Conservation (phyloP, 2,888 invertebrate genomes). For the Abrostola tripartita region DNA sequence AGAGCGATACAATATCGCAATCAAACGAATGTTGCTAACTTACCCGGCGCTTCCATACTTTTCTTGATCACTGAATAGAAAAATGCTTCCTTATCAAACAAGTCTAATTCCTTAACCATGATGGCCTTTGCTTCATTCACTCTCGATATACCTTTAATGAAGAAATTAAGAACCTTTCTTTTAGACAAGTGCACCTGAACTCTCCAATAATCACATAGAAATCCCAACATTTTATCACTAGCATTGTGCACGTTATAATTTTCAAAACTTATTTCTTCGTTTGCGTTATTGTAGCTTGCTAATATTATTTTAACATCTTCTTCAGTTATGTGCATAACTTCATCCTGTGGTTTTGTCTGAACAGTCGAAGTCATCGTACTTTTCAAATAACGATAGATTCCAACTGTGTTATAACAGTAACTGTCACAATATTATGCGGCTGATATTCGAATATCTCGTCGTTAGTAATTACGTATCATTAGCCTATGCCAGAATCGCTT, state of each 20-base stretch:
- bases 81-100: constrained; percentile 74
- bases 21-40: constrained; percentile 28
- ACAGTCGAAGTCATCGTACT: constrained; percentile 29
- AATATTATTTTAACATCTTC: constrained; percentile 70
- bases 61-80: constrained; percentile 75
- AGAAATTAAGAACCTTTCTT: constrained; percentile 66
- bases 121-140: constrained; percentile 77
- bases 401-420: constrained; percentile 1
- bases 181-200: constrained; percentile 65
- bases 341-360: constrained; percentile 5
- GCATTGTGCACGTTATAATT: constrained; percentile 68
- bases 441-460: constrained; percentile 10
- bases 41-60: constrained; percentile 71
- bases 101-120: constrained; percentile 74
- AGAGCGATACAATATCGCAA: no score
- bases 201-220: constrained; percentile 81
- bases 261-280: constrained; percentile 56
- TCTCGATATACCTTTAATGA: constrained; percentile 76
- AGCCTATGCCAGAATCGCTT: constrained; percentile 11
- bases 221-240: constrained; percentile 82
- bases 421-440: constrained; percentile 3
- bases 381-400: neutral
- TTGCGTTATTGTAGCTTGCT: constrained; percentile 55
- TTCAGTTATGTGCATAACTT: constrained; percentile 59
- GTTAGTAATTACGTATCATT: constrained; percentile 2